Conservation (phyloP, 2,888 invertebrate genomes). For the Synergus laeviventris region DNA sequence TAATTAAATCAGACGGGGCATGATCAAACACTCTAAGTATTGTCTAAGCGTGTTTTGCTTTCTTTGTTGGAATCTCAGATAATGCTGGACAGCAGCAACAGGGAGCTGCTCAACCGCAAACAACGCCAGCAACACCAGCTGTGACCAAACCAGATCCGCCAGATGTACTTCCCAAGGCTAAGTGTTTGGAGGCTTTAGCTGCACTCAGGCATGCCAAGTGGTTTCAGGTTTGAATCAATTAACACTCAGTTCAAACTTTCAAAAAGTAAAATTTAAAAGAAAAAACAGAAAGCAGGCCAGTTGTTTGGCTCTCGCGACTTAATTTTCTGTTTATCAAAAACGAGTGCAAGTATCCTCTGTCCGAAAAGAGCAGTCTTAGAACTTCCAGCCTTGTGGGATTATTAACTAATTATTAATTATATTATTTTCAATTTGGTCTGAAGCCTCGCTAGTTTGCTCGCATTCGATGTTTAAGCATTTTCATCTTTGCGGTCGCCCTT, state of each 20-base stretch:
- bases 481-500: constrained; percentile 7
- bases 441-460: constrained; percentile 64
- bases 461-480: constrained; percentile 59
- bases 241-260: constrained; percentile 70
- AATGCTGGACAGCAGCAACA: constrained; percentile 76
- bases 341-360: constrained; percentile 69
- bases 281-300: constrained; percentile 32
- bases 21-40: constrained; percentile 77
- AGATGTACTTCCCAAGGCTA: constrained; percentile 98
- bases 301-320: constrained; percentile 32
- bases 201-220: constrained; percentile 99
- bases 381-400: constrained; percentile 74
- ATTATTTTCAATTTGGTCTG: constrained; percentile 60
- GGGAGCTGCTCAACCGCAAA: constrained; percentile 77
- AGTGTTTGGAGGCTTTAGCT: constrained; percentile 99
- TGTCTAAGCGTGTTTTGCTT: constrained; percentile 77
- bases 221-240: constrained; percentile 94
- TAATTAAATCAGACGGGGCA: constrained; percentile 66
- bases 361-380: constrained; percentile 70
- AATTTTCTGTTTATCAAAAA: constrained; percentile 59
- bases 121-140: constrained; percentile 84
- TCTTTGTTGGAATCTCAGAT: constrained; percentile 77
- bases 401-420: not conserved
- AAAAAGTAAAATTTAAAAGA: constrained; percentile 28
- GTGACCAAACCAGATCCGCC: constrained; percentile 84